phyloP scores from a whole-genome alignment of 35 echinoderm and acorn worm genomes.

The Heliocidaris tuberculata region DNA sequence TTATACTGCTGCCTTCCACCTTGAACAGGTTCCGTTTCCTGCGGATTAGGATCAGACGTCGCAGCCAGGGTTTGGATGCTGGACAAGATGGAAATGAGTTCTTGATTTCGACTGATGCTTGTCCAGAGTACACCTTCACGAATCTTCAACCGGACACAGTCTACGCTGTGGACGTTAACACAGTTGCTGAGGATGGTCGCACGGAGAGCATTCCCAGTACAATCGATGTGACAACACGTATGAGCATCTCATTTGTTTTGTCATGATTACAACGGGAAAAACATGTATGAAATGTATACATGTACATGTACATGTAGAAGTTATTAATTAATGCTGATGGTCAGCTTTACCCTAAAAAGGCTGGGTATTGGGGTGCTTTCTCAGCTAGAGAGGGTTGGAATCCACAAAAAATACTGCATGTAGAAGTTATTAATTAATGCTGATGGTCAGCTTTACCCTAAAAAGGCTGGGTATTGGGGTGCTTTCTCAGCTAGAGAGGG shows the following conservation, averaged over 20 bases:
- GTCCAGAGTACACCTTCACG: constrained; percentile 1
- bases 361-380: no score
- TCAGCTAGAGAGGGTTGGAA: no score
- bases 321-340: no score
- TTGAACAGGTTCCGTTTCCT: not conserved
- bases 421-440: no score
- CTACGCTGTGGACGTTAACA: not conserved
- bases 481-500: no score
- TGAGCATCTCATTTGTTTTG: not conserved
- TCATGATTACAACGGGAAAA: not conserved
- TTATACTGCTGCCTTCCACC: not conserved
- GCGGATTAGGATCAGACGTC: not conserved
- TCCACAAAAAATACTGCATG: no score
- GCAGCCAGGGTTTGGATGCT: not conserved
- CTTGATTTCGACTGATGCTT: not conserved
- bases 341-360: no score
- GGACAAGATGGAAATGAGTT: constrained; percentile 4
- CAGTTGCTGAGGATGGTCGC: not conserved
- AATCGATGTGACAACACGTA: not conserved
- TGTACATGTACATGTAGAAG: no score
- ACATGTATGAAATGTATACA: no score
- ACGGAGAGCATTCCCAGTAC: not conserved
- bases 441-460: no score
- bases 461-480: no score
- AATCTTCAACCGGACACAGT: not conserved